phyloP scores from a whole-genome alignment of 1,140 invertebrate genomes.

The Hyles vespertilio region DNA sequence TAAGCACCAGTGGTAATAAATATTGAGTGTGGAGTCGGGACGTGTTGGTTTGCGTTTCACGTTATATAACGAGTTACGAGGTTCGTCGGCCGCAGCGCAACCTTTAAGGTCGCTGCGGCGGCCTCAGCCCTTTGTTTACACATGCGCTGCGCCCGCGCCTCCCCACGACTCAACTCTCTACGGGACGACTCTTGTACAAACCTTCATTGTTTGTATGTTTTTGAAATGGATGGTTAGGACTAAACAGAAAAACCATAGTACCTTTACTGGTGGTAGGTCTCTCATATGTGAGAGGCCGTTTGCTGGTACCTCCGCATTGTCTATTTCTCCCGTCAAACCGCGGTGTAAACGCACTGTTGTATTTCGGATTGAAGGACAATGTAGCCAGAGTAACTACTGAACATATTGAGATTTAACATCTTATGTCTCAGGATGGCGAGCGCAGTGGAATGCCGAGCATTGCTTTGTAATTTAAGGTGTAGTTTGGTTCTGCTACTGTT shows the following conservation, averaged over 20 bases:
- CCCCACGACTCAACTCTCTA: constrained; percentile 16
- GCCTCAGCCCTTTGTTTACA: constrained; percentile 36
- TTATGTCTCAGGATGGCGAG: too few relatives aligned
- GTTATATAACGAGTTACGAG: constrained; percentile 40
- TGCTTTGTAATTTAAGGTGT: background rate
- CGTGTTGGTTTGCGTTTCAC: constrained; percentile 35
- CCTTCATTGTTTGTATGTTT: background rate
- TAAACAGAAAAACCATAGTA: background rate
- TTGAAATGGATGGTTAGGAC: background rate
- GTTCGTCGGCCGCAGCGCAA: constrained; percentile 46
- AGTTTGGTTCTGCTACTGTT: too few relatives aligned
- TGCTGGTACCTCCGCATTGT: too few relatives aligned
- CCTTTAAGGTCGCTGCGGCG: constrained; percentile 49
- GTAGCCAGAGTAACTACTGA: too few relatives aligned
- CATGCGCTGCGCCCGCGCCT: constrained; percentile 17
- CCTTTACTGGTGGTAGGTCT: background rate
- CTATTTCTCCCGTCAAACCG: too few relatives aligned
- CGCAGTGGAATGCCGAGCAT: background rate
- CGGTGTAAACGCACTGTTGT: too few relatives aligned
- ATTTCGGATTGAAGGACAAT: too few relatives aligned
- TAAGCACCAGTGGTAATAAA: constrained; percentile 22
- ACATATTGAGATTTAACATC: too few relatives aligned
- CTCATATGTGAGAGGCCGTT: too few relatives aligned
- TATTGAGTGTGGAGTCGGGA: constrained; percentile 4
- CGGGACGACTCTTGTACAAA: background rate